Percentiles rank a stretch among this genome's conserved stretches.
phyloP scores from a whole-genome alignment of 2,113 vertebrate genomes.

The Ellobius talpinus region DNA sequence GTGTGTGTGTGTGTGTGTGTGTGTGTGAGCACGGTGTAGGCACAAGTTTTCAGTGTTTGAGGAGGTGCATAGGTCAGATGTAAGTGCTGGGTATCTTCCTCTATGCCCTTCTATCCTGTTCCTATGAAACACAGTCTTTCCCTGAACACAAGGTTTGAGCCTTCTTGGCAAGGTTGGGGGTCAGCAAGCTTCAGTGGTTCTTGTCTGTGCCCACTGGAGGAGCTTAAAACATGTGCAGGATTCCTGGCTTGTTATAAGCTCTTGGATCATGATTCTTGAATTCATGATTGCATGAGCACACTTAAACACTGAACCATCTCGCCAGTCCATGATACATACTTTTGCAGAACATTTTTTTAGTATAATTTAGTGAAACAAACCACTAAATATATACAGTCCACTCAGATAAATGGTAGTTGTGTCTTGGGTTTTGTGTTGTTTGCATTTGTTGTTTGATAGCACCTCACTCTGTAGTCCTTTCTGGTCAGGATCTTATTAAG shows the following conservation, averaged over 20 bases:
- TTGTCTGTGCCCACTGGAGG: neutral
- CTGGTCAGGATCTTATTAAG: neutral
- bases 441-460: neutral
- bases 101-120: too few species aligned
- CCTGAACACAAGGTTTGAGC: neutral
- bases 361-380: neutral
- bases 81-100: too few species aligned
- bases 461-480: neutral
- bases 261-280: neutral
- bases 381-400: neutral
- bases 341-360: neutral
- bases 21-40: too few species aligned
- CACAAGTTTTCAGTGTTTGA: neutral
- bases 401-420: neutral
- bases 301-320: neutral
- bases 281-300: neutral
- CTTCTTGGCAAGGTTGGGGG: neutral
- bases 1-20: too few species aligned
- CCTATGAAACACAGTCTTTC: neutral
- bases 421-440: neutral
- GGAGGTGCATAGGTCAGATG: neutral
- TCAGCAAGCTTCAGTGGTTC: neutral
- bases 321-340: neutral
- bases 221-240: neutral
- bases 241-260: neutral